These are phyloP conservation scores for Nebria brevicollis DNA, from an alignment of 2,888 invertebrate genomes.

Conservation along the genomic window DNA sequence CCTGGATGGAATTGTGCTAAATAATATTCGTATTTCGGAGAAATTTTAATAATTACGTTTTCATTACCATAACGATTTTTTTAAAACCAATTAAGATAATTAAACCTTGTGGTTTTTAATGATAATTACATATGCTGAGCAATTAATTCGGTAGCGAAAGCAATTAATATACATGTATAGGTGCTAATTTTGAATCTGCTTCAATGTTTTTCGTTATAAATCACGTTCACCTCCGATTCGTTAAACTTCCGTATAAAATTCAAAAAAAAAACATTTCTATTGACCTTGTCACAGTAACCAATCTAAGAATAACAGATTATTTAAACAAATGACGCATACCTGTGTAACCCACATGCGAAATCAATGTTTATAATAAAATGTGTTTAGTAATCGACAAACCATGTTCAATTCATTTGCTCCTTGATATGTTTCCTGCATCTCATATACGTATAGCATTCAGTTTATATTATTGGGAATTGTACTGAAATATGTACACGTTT, in stretches of 20 bases:
- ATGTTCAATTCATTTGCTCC: not conserved
- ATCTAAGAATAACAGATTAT: not conserved
- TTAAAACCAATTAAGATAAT: not conserved
- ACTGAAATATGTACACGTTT: too few species aligned
- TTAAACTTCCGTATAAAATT: not conserved
- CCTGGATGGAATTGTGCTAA: too few species aligned
- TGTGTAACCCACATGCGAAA: not conserved
- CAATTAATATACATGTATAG: not conserved
- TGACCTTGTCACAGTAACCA: not conserved
- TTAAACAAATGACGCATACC: not conserved
- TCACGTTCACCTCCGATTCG: not conserved
- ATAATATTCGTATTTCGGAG: too few species aligned
- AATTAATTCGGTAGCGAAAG: not conserved
- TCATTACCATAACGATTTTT: too few species aligned
- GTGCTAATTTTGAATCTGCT: not conserved
- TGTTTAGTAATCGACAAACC: not conserved
- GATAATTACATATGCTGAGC: not conserved
- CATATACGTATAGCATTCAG: too few species aligned
- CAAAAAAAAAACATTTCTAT: conserved; percentile 3
- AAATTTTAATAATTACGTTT: too few species aligned
- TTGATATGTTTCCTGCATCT: too few species aligned
- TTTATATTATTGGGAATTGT: too few species aligned
- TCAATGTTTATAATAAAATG: not conserved
- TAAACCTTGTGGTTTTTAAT: not conserved
- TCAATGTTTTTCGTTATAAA: not conserved